Base-by-base conservation (phyloP, 2,888 invertebrate species). In the Tetranychus truncatus region DNA sequence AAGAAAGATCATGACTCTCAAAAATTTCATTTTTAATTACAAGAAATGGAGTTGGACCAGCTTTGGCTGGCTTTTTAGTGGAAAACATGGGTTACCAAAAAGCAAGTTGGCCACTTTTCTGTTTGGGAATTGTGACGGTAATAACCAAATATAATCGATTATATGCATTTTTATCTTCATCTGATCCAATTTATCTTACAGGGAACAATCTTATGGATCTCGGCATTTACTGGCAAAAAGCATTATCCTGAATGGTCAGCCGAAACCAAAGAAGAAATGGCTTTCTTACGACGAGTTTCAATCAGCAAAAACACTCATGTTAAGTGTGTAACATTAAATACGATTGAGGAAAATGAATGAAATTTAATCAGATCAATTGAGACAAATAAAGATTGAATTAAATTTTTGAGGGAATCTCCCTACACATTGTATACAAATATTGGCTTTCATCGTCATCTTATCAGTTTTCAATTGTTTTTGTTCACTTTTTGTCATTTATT, bases 11-110 rank as follows among this genome's bases (percentile, higher is more conserved):
- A 34, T 34, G 3, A 34, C 0, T 34, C 34, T 34, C 5, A 34
- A 34, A 66, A 66, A 24, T n/a, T 34, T 66, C 6, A 15, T n/a
- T 45, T 15, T 44, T 67, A 55, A n/a, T 55, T n/a, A 24, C n/a
- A 9, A 69, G 69, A 15, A 69, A 65, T 45, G 45, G 66, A 21
- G 69, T 75, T 74, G 91, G 91, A 0, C 91, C 91, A 1, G 89
- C 89, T 0, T 84, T 89, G 1, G 87, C 87, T 78, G 91, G 91
- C 0, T 85, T 90, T 69, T 85, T 91, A 0, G 88, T 88, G 80
- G 91, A 91, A 80, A 85, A 83, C 74, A 87, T 89, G 74, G 89
- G 89, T 0, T 91, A 78, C 45, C 74, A 73, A 73, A 71, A 75
- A 71, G 76, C 75, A 21, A 55, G 77, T n/a, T 72, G 77, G 45